These are phyloP conservation scores for Cyanoderma ruficeps DNA, from an alignment of 2,113 vertebrate genomes.

Conservation along the genomic window DNA sequence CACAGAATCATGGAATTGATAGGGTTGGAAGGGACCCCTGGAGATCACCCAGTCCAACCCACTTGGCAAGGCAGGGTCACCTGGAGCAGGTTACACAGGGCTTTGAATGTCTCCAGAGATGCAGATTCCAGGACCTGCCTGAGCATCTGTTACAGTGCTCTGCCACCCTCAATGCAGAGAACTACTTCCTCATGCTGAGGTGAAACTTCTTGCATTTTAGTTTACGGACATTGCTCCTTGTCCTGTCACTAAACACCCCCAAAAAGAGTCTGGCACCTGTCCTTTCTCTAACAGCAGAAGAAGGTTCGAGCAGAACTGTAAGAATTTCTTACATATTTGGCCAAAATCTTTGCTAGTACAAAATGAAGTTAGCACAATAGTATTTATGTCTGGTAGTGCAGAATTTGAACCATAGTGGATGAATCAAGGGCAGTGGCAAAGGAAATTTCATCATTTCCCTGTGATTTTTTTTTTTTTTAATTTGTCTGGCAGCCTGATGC, in stretches of 20 bases:
- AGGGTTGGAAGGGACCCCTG: background rate
- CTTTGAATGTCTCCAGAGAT: background rate
- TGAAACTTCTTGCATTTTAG: background rate
- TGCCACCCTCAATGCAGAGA: background rate
- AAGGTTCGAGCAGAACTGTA: background rate
- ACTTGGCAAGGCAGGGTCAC: background rate
- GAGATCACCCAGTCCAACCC: background rate
- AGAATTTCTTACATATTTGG: background rate
- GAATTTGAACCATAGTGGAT: background rate
- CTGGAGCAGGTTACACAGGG: background rate
- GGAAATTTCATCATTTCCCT: background rate
- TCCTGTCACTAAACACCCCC: background rate
- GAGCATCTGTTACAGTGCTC: background rate
- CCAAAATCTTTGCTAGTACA: background rate
- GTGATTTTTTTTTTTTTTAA: background rate
- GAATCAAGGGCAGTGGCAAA: background rate
- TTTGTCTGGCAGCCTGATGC: slow-evolving; percentile 33
- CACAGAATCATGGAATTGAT: background rate
- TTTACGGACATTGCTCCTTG: background rate
- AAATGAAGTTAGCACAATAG: background rate
- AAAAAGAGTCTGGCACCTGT: background rate
- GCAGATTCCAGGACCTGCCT: background rate
- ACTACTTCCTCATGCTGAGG: background rate
- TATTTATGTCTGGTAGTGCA: background rate
- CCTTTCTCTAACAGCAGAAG: background rate